Base-by-base conservation (phyloP, 2,797 vertebrate genomes). In the Microcaecilia unicolor region DNA sequence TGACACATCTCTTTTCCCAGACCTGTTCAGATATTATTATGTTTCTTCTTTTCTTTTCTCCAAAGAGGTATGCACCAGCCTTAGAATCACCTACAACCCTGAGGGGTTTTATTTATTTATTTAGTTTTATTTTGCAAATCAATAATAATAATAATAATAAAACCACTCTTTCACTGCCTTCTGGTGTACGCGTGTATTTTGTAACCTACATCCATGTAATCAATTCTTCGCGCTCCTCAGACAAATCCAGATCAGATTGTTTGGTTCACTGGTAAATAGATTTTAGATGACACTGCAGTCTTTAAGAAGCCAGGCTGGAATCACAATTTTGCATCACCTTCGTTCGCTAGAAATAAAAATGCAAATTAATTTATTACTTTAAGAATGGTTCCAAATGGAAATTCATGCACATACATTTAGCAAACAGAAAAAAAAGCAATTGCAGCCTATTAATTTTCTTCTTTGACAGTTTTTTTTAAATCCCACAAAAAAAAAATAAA, bases 401-500 rank as follows among this genome's bases (percentile, higher is more conserved):
- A 81, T 76, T 71, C 75, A 81, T 80, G 74, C 70, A 77, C 68
- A 72, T 74, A 77, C 59, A 67, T 78, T 78, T 78, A 50, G 64
- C 67, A 79, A 70, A 53, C 52, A 64, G 62, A 70, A 80, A 81
- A 72, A 74, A 80, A 78, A 29, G 67, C 60, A 68, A 67, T 81
- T 72, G 67, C 62, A 73, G 64, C 51, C 70, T 77, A 78, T 76
- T 83, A 74, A 82, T 80, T 76, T 78, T 68, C 55, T 41, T 73
- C 65, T 77, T 58, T 80, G 81, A 78, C 79, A 83, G 73, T 74
- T 83, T 83, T 81, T n/a, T n/a, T 72, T 50, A 70, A 83, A 81
- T 83, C 77, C 71, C 28, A 42, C 55, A 78, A 80, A 10, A n/a
- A n/a, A n/a, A n/a, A n/a, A n/a, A n/a, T n/a, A 80, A 76, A 76